phyloP scores from a whole-genome alignment of 2,888 invertebrate species.

The Embidobia sp. region DNA sequence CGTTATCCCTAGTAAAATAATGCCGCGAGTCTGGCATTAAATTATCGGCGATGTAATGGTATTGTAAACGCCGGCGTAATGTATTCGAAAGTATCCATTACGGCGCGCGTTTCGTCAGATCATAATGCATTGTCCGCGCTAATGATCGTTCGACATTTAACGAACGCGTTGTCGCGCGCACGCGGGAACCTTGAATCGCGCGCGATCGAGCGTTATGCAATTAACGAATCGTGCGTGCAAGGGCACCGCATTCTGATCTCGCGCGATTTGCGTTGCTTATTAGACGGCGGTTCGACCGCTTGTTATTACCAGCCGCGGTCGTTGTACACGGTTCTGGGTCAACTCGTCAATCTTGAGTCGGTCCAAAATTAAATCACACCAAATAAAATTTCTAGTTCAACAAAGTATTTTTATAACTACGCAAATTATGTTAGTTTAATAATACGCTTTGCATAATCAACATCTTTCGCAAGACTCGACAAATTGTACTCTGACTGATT shows the following conservation, averaged over 20 bases:
- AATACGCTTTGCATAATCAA: too few species aligned
- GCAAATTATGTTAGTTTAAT: too few species aligned
- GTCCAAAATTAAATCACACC: too few species aligned
- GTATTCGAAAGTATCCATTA: constrained; percentile 60
- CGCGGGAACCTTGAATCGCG: constrained; percentile 51
- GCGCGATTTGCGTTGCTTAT: constrained; percentile 76
- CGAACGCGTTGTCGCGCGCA: constrained; percentile 56
- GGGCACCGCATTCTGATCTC: constrained; percentile 70
- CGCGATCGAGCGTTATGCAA: constrained; percentile 56
- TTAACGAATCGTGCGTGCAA: constrained; percentile 67
- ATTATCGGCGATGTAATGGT: constrained; percentile 47
- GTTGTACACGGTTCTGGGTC: constrained; percentile 28
- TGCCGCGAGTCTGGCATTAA: constrained; percentile 35
- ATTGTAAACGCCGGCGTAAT: constrained; percentile 54
- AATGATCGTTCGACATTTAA: constrained; percentile 57
- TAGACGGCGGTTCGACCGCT: constrained; percentile 65
- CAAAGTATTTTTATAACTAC: too few species aligned
- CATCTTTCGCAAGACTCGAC: too few species aligned
- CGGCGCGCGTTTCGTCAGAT: constrained; percentile 51
- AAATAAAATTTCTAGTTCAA: too few species aligned
- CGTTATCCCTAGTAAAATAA: constrained; percentile 45
- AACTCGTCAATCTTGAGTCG: too few species aligned
- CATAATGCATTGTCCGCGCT: constrained; percentile 48
- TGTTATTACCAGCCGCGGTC: constrained; percentile 1
- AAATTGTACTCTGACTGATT: too few species aligned